Evolutionary conservation across 2,797 vertebrate species (phyloP).

Genomic region (Sebastes alutus): DNA sequence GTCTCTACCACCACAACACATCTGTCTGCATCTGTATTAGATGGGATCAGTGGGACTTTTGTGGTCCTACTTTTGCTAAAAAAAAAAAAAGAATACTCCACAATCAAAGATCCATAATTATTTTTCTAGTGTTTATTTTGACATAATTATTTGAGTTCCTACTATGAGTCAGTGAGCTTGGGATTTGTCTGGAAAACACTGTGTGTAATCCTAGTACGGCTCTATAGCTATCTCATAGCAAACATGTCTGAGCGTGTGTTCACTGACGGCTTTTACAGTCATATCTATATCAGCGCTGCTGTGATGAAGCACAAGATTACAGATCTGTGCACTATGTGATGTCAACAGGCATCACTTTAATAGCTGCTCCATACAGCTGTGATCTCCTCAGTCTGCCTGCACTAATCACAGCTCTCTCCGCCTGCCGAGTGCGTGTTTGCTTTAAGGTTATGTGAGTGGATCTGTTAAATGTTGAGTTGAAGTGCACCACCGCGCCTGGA

Average conservation of each 20-base stretch:
- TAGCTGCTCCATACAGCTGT: slow-evolving; percentile 23
- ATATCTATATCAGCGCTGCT: neutral
- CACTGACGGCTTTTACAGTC: neutral
- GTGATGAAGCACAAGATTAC: slow-evolving; percentile 37
- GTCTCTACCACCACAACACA: neutral
- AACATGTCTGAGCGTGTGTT: slow-evolving; percentile 52
- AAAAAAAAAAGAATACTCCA: neutral
- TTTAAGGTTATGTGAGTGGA: neutral
- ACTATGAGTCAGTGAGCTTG: neutral
- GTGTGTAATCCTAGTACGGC: slow-evolving; percentile 12
- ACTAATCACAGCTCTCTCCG: neutral
- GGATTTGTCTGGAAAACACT: slow-evolving; percentile 8
- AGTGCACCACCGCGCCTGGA: slow-evolving; percentile 1
- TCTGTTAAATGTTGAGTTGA: neutral
- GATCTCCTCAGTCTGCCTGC: neutral
- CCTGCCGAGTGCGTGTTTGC: slow-evolving; percentile 6
- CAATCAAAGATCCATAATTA: neutral
- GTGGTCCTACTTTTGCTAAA: neutral
- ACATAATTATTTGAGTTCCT: neutral
- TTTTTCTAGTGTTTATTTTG: neutral
- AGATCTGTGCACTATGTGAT: neutral
- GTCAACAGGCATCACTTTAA: slow-evolving; percentile 43
- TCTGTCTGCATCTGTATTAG: neutral
- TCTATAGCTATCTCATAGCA: slow-evolving; percentile 37
- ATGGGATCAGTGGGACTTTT: neutral